Conservation (phyloP, 2,113 vertebrate species). For the Neotragus pygmaeus region DNA sequence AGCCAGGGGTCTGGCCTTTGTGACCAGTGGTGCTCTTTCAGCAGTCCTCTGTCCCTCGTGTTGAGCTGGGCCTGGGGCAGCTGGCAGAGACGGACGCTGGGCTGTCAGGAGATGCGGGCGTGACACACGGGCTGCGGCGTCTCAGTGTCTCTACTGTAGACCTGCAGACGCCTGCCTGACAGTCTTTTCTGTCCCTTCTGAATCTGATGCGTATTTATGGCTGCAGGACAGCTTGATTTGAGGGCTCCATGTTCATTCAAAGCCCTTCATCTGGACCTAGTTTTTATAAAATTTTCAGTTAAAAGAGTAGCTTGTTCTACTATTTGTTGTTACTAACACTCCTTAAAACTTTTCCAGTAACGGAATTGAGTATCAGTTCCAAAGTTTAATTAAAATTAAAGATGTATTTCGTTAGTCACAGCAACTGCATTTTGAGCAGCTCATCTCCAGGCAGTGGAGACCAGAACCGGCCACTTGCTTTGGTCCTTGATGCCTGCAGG, state of each 20-base stretch:
- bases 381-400: background rate
- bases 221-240: background rate
- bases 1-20: background rate
- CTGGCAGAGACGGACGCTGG: no score
- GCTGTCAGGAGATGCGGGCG: fast-evolving
- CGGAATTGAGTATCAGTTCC: background rate
- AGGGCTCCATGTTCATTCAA: background rate
- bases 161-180: background rate
- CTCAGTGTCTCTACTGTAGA: background rate
- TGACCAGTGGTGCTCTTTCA: background rate
- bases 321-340: background rate
- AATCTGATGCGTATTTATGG: background rate
- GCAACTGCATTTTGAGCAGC: background rate
- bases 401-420: background rate
- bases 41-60: background rate
- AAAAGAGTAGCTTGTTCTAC: background rate
- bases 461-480: background rate
- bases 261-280: background rate
- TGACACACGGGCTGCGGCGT: fast-evolving
- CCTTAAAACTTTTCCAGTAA: background rate
- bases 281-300: background rate
- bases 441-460: background rate
- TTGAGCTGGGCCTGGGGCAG: background rate
- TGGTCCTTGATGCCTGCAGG: background rate
- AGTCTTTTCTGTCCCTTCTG: background rate